Base-by-base conservation (phyloP, 1,140 invertebrate species). In the Platyura marginata region DNA sequence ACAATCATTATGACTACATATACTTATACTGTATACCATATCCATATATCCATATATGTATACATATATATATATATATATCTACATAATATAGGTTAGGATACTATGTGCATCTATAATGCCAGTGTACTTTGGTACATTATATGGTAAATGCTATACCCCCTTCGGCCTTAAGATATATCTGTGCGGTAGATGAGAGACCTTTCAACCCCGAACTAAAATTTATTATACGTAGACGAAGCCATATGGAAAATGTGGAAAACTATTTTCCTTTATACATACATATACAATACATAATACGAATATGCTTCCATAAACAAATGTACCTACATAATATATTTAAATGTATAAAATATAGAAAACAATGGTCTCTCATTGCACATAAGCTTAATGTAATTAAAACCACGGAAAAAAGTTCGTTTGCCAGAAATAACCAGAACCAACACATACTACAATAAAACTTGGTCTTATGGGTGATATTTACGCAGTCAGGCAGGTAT, bases 121-220 rank as follows among this genome's bases (percentile, higher is more conserved):
- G n/a, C n/a, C n/a, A n/a, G n/a, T n/a, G n/a, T n/a, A n/a, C n/a
- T n/a, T n/a, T n/a, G n/a, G n/a, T n/a, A n/a, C n/a, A n/a, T n/a
- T n/a, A n/a, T n/a, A n/a, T n/a, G n/a, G n/a, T n/a, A n/a, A n/a
- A n/a, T n/a, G n/a, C n/a, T n/a, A n/a, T n/a, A n/a, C n/a, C 36
- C n/a, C n/a, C 36, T 38, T n/a, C 20, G 18, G 4, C n/a, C 10
- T n/a, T 18, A 38, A 38, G 36, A 38, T 38, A 20, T 38, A 38
- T 38, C 18, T 38, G 15, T 36, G 36, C 20, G 36, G 36, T 38
- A 18, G 36, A 38, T 21, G 36, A 21, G 36, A 38, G 20, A 38
- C 36, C 36, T 38, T 38, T 38, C 36, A 38, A 38, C 36, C 36
- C 36, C 18, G 36, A 38, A 38, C 36, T n/a, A 38, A 38, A 38